Conservation (phyloP, 2,888 invertebrate species). For the Hecatera dysodea region DNA sequence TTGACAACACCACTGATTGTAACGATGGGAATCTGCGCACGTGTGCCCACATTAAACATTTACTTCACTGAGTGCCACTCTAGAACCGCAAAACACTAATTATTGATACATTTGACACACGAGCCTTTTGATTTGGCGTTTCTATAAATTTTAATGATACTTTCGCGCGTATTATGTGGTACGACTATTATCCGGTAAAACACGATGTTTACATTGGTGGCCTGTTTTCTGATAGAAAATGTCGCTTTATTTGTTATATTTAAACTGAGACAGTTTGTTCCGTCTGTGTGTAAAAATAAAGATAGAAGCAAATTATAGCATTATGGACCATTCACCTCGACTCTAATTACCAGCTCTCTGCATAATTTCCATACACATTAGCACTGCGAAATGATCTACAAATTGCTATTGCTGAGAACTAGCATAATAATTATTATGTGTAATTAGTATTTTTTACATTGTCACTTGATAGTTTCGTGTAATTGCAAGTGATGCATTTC, state of each 20-base stretch:
- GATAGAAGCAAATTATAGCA: constrained; percentile 81
- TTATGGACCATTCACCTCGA: constrained; percentile 83
- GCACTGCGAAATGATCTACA: constrained; percentile 86
- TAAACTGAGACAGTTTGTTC: constrained; percentile 52
- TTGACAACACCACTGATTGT: constrained; percentile 85
- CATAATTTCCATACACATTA: constrained; percentile 88
- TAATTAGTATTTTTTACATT: constrained; percentile 84
- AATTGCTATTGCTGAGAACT: constrained; percentile 83
- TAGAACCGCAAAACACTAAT: constrained; percentile 80
- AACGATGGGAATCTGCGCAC: constrained; percentile 84
- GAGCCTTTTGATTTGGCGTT: constrained; percentile 76
- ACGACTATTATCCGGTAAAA: constrained; percentile 45
- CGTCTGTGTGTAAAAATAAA: constrained; percentile 73
- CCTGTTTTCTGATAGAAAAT: constrained; percentile 33
- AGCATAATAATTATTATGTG: constrained; percentile 82
- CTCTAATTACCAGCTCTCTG: constrained; percentile 86
- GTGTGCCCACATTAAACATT: constrained; percentile 85
- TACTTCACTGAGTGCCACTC: constrained; percentile 76
- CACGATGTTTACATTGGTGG: constrained; percentile 29
- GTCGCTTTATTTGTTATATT: constrained; percentile 39
- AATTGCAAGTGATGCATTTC: constrained; percentile 64
- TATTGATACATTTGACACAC: constrained; percentile 71
- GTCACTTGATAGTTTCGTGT: constrained; percentile 76
- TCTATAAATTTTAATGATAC: constrained; percentile 72
- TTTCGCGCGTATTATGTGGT: constrained; percentile 66